These are phyloP conservation scores for Siniperca chuatsi DNA, from an alignment of 2,113 vertebrate species.

Conservation along the genomic window DNA sequence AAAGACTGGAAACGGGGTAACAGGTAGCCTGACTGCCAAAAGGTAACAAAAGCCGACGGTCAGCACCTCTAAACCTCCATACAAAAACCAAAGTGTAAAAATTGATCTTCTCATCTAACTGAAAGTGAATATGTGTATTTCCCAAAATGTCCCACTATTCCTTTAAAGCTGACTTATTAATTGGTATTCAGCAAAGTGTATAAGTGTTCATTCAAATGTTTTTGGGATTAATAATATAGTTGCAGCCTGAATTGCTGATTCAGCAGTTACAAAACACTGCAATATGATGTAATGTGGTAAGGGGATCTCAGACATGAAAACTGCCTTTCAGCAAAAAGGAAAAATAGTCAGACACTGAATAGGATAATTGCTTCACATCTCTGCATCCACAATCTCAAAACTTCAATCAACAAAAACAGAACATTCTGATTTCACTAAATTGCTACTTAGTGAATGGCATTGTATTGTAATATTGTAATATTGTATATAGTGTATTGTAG, in stretches of 20 bases:
- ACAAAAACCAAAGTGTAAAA: background rate
- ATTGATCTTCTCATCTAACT: background rate
- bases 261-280: background rate
- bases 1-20: background rate
- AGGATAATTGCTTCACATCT: background rate
- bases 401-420: too few species aligned
- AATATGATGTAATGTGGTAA: slow-evolving; percentile 1
- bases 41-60: background rate
- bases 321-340: background rate
- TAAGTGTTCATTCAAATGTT: background rate
- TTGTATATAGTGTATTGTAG: too few species aligned
- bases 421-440: background rate
- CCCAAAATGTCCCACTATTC: background rate
- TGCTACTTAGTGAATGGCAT: background rate
- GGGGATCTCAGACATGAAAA: background rate
- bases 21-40: background rate
- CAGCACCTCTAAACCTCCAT: background rate
- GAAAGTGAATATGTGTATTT: too few species aligned
- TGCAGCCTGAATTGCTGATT: slow-evolving; percentile 15
- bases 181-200: background rate
- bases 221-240: background rate
- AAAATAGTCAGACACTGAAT: background rate
- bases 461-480: background rate
- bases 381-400: too few species aligned
- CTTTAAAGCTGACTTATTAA: background rate